These are phyloP conservation scores for Falco punctatus DNA, from an alignment of 2,113 vertebrate species.

Conservation along the genomic window DNA sequence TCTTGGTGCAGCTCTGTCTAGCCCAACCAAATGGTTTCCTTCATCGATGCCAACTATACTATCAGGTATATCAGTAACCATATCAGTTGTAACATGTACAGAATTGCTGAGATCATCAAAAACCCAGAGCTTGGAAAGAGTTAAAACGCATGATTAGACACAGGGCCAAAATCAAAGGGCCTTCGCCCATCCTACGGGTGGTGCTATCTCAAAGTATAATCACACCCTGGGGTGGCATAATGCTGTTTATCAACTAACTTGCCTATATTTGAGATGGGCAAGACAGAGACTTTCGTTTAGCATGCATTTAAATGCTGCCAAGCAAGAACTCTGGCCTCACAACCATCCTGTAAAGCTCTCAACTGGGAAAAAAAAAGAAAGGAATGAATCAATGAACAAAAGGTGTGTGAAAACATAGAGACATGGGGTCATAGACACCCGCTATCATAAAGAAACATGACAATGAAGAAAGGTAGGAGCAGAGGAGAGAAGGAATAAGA, in stretches of 20 bases:
- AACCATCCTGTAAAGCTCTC: neutral
- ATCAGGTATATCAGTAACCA: constrained; percentile 50
- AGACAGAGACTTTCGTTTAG: constrained; percentile 58
- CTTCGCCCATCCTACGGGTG: constrained; percentile 45
- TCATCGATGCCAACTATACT: constrained; percentile 39
- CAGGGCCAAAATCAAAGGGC: constrained; percentile 61
- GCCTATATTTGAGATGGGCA: constrained; percentile 55
- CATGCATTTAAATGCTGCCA: constrained; percentile 47
- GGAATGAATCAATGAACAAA: neutral
- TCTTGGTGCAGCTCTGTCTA: constrained; percentile 27
- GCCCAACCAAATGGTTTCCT: constrained; percentile 42
- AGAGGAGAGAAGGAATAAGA: neutral
- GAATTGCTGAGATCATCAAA: constrained; percentile 67
- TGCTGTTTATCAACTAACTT: constrained; percentile 64
- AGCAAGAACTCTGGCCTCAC: constrained; percentile 27
- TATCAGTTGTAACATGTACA: constrained; percentile 66
- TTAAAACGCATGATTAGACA: constrained; percentile 67
- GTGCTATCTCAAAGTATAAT: constrained; percentile 70
- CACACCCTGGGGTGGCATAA: constrained; percentile 51
- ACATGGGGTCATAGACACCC: fast-evolving
- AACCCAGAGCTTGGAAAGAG: constrained; percentile 63
- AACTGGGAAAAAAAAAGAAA: neutral
- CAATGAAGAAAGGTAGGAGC: neutral
- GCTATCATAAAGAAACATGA: neutral
- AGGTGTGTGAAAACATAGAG: neutral